phyloP scores from a whole-genome alignment of 1,140 invertebrate species.

The Saccostrea glomerata region DNA sequence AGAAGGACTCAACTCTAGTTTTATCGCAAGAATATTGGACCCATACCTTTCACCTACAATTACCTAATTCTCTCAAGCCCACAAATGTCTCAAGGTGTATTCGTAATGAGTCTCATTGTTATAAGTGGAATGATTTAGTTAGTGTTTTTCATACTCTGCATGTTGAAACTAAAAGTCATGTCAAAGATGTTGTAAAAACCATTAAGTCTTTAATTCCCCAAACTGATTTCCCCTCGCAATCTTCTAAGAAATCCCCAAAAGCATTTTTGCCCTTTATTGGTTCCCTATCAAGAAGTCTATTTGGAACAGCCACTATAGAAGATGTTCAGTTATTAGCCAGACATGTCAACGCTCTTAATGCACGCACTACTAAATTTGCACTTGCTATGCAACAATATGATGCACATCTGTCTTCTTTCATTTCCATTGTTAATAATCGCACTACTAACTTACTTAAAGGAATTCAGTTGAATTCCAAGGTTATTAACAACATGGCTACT shows the following conservation, averaged over 20 bases:
- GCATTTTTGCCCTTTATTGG: slow-evolving; percentile 39
- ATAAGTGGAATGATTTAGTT: neutral
- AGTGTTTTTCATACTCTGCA: neutral
- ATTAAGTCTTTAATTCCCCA: neutral
- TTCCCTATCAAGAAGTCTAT: slow-evolving; percentile 7
- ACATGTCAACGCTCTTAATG: slow-evolving; percentile 42
- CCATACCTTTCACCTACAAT: slow-evolving; percentile 36
- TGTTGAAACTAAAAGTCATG: neutral
- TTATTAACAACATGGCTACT: too few species aligned
- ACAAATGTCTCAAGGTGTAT: neutral
- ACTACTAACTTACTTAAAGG: neutral
- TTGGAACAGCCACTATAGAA: slow-evolving; percentile 40
- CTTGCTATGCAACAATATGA: slow-evolving; percentile 44
- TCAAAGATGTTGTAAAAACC: neutral
- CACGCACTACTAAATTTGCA: neutral
- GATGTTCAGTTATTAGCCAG: slow-evolving; percentile 41
- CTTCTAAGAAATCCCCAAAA: neutral
- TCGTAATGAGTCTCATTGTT: neutral
- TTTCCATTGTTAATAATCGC: slow-evolving; percentile 34
- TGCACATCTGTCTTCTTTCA: slow-evolving; percentile 47
- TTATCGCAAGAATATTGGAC: slow-evolving; percentile 38
- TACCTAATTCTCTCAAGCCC: neutral
- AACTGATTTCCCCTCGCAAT: too few species aligned
- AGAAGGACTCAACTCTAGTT: neutral
- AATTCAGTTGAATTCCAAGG: too few species aligned